These are phyloP conservation scores for Sphecodes monilicornis DNA, from an alignment of 2,888 invertebrate species.

Conservation along the genomic window DNA sequence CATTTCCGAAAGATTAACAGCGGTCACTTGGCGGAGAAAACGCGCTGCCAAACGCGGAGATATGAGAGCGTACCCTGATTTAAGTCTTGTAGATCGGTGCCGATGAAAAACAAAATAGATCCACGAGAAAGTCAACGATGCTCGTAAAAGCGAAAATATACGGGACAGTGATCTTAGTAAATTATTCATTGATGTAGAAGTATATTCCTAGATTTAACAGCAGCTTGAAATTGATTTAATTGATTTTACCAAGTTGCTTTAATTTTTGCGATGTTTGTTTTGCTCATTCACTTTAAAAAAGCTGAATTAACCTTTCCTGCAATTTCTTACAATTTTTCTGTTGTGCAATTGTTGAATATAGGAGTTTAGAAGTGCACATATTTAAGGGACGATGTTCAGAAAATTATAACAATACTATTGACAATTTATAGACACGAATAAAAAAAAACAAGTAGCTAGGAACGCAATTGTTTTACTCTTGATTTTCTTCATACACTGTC, in stretches of 20 bases:
- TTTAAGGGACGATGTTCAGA: too few relatives aligned
- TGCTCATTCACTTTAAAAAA: too few relatives aligned
- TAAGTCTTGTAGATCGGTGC: background rate
- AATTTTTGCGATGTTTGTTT: too few relatives aligned
- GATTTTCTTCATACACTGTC: too few relatives aligned
- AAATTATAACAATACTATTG: too few relatives aligned
- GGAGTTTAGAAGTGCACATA: too few relatives aligned
- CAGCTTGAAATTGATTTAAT: background rate
- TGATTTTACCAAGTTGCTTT: background rate
- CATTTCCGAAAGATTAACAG: slow-evolving; percentile 53
- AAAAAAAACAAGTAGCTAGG: too few relatives aligned
- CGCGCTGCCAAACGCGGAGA: slow-evolving; percentile 31
- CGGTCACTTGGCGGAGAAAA: slow-evolving; percentile 31
- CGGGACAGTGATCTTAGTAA: background rate
- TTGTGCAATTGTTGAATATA: too few relatives aligned
- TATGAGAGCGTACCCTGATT: background rate
- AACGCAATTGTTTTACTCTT: too few relatives aligned
- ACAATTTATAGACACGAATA: too few relatives aligned
- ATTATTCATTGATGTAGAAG: background rate
- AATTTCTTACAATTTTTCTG: too few relatives aligned
- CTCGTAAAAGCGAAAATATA: background rate
- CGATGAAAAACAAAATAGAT: background rate
- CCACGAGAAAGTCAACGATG: background rate
- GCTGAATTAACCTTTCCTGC: too few relatives aligned
- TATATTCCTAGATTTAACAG: background rate